A percentile compares a stretch with the other conserved stretches of the same genome.
Evolutionary conservation across 1,140 invertebrate species (phyloP).

Genomic region (Linepithema humile): DNA sequence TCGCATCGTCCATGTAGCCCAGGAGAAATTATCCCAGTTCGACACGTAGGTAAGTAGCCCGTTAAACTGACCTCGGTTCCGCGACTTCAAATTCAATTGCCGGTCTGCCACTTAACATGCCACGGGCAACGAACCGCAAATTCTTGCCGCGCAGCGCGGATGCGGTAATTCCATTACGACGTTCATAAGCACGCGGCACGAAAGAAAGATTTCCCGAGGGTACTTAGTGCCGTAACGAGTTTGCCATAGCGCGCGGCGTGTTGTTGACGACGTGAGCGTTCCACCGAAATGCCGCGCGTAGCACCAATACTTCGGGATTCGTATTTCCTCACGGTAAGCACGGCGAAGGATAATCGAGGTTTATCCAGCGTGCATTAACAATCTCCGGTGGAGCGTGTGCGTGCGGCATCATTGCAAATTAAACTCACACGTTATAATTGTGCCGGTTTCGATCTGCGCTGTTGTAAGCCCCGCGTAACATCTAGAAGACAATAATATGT

Average conservation of each 20-base stretch:
- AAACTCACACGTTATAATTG: background rate
- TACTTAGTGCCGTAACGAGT: constrained; percentile 47
- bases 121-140: constrained; percentile 37
- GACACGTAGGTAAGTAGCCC: constrained; percentile 52
- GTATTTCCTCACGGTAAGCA: too few relatives aligned
- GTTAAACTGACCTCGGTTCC: constrained; percentile 22
- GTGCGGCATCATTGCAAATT: too few relatives aligned
- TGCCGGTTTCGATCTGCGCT: background rate
- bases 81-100: constrained; percentile 42
- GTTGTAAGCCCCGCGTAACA: background rate
- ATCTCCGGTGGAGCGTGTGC: too few relatives aligned
- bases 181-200: constrained; percentile 44
- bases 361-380: too few relatives aligned
- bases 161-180: constrained; percentile 44
- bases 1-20: constrained; percentile 6
- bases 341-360: too few relatives aligned
- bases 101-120: constrained; percentile 28
- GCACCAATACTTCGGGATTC: too few relatives aligned
- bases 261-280: background rate
- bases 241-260: constrained; percentile 8
- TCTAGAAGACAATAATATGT: background rate
- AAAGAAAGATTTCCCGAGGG: constrained; percentile 49
- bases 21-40: constrained; percentile 51
- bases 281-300: background rate
- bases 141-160: constrained; percentile 41